A percentile compares a stretch with the other conserved stretches of the same genome.
phyloP scores from a whole-genome alignment of 1,140 invertebrate genomes.

The Octopus bimaculoides region DNA sequence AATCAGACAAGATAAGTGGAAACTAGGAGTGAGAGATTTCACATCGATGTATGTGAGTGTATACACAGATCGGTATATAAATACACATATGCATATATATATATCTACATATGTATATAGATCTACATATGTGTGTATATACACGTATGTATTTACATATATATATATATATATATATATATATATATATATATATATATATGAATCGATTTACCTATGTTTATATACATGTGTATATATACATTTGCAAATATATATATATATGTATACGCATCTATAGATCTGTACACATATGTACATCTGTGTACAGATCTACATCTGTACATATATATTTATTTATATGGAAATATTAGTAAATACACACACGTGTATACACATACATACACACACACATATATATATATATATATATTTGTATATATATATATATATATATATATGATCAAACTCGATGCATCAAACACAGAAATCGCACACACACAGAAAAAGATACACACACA shows the following conservation, averaged over 20 bases:
- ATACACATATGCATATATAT: not conserved
- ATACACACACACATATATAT: not conserved
- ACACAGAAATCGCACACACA: not conserved
- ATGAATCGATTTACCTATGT: not conserved
- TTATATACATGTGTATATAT: not conserved
- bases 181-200: not conserved
- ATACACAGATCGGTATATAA: not conserved
- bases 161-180: not conserved
- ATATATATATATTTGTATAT: not conserved
- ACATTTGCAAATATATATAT: not conserved
- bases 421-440: not conserved
- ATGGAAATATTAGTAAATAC: not conserved
- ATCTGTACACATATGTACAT: not conserved
- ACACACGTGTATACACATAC: not conserved
- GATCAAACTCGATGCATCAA: too few relatives aligned
- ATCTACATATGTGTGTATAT: not conserved
- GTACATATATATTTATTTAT: not conserved
- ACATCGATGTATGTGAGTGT: not conserved
- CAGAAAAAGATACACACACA: not conserved
- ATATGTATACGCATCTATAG: not conserved
- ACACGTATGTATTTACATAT: not conserved
- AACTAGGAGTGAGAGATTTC: too few relatives aligned
- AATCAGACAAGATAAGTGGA: too few relatives aligned
- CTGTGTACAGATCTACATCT: not conserved
- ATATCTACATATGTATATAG: not conserved